Conservation (phyloP, 2,888 invertebrate genomes). For the Iphiclides podalirius region DNA sequence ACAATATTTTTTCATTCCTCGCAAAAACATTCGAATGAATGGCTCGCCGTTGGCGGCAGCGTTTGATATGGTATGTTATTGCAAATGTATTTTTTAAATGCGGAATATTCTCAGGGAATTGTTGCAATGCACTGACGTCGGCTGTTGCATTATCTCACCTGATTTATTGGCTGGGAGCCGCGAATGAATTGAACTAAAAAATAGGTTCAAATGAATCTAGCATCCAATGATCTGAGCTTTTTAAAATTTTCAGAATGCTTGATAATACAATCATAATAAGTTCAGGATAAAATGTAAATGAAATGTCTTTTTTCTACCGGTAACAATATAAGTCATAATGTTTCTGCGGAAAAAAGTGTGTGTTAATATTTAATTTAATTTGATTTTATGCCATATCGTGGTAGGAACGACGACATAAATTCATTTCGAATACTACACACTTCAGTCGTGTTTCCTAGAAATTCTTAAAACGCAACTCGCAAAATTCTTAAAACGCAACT, state of each 20-base stretch:
- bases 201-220: conserved; percentile 4
- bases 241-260: neutral
- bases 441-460: no score
- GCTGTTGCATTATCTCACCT: conserved; percentile 44
- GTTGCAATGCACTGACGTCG: conserved; percentile 43
- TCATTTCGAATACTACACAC: no score
- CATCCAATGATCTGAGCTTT: conserved; percentile 1
- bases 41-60: conserved; percentile 47
- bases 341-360: no score
- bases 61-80: conserved; percentile 55
- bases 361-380: no score
- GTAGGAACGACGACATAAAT: no score
- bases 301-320: no score
- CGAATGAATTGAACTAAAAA: conserved; percentile 8
- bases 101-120: conserved; percentile 44
- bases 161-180: conserved; percentile 18
- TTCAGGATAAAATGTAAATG: no score
- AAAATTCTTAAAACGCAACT: conserved; percentile 8
- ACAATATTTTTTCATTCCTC: conserved; percentile 63
- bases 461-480: conserved; percentile 19
- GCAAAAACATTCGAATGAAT: conserved; percentile 53
- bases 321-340: no score
- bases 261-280: no score
- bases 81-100: conserved; percentile 48
- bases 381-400: no score